Evolutionary conservation across 1,140 invertebrate genomes (phyloP).

Genomic region (Zaprionus tsacasi): DNA sequence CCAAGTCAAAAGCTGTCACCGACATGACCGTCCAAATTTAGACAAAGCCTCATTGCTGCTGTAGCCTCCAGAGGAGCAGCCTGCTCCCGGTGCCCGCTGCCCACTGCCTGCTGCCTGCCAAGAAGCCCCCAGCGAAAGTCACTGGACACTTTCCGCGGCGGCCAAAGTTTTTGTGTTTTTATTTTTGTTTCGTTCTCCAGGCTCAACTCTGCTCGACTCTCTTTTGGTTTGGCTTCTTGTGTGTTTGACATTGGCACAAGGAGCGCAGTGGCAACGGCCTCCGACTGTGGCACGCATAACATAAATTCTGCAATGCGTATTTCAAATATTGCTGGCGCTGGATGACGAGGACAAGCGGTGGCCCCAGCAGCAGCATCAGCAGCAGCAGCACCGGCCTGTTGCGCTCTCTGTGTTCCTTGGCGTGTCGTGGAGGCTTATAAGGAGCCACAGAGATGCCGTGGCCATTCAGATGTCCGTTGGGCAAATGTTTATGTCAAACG

Average conservation of each 20-base stretch:
- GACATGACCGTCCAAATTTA: slow-evolving; percentile 80
- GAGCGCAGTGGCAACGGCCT: slow-evolving; percentile 25
- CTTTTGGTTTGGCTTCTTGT: slow-evolving; percentile 4
- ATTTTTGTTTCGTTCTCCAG: slow-evolving; percentile 33
- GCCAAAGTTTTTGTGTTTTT: slow-evolving; percentile 18
- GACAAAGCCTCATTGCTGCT: slow-evolving; percentile 71
- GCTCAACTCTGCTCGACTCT: slow-evolving; percentile 9
- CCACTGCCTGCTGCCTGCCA: background rate
- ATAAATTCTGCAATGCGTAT: slow-evolving; percentile 81
- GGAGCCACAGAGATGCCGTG: slow-evolving; percentile 74
- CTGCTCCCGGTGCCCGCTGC: background rate
- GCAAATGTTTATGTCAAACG: slow-evolving; percentile 82
- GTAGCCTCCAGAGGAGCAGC: slow-evolving; percentile 66
- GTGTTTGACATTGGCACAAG: slow-evolving; percentile 60
- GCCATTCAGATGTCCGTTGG: slow-evolving; percentile 80
- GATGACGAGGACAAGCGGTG: slow-evolving; percentile 49
- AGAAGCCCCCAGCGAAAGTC: slow-evolving; percentile 69
- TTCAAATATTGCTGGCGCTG: slow-evolving; percentile 73
- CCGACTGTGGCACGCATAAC: slow-evolving; percentile 71
- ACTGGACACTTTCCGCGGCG: slow-evolving; percentile 70
- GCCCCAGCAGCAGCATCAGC: slow-evolving; percentile 15
- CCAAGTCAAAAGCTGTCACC: slow-evolving; percentile 76
- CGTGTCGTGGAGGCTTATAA: slow-evolving; percentile 74
- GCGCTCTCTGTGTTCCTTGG: slow-evolving; percentile 47
- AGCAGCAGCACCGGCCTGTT: slow-evolving; percentile 28